Evolutionary conservation across 2,888 invertebrate species (phyloP).

Genomic region (Drosophila crucigera): DNA sequence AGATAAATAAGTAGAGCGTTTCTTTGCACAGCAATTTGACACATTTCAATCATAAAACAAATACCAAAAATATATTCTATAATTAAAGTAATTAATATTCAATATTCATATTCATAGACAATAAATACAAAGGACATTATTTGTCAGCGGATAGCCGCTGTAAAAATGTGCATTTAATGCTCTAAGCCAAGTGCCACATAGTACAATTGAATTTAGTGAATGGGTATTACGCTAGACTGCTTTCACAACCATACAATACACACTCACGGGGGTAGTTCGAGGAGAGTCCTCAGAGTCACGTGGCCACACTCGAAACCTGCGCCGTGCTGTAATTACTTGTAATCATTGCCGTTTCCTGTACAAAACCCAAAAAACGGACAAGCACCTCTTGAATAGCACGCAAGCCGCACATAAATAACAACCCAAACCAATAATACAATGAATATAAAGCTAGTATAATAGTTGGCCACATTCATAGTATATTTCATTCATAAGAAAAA

Average conservation of each 20-base stretch:
- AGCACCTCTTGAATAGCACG: constrained; percentile 64
- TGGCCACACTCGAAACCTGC: constrained; percentile 59
- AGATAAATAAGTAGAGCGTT: constrained; percentile 34
- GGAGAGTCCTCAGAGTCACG: constrained; percentile 55
- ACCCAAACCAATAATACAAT: neutral
- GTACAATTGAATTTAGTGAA: neutral
- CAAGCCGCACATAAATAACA: constrained; percentile 37
- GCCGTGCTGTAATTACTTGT: constrained; percentile 59
- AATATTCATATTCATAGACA: neutral
- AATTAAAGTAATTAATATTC: constrained; percentile 49
- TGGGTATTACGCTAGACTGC: constrained; percentile 5
- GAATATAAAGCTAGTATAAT: neutral
- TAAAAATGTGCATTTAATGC: constrained; percentile 19
- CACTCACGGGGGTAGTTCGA: constrained; percentile 16
- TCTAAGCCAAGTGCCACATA: constrained; percentile 1
- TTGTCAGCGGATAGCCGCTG: constrained; percentile 27
- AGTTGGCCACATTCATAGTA: neutral
- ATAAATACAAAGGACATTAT: constrained; percentile 48
- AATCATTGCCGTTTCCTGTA: constrained; percentile 59
- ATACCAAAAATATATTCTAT: constrained; percentile 58
- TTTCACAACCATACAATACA: constrained; percentile 21
- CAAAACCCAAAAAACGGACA: constrained; percentile 12
- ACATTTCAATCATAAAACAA: constrained; percentile 86
- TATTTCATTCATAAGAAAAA: neutral
- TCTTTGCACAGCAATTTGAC: constrained; percentile 79